These are phyloP conservation scores for Hemithea aestivaria DNA, from an alignment of 2,888 invertebrate genomes.

Conservation along the genomic window DNA sequence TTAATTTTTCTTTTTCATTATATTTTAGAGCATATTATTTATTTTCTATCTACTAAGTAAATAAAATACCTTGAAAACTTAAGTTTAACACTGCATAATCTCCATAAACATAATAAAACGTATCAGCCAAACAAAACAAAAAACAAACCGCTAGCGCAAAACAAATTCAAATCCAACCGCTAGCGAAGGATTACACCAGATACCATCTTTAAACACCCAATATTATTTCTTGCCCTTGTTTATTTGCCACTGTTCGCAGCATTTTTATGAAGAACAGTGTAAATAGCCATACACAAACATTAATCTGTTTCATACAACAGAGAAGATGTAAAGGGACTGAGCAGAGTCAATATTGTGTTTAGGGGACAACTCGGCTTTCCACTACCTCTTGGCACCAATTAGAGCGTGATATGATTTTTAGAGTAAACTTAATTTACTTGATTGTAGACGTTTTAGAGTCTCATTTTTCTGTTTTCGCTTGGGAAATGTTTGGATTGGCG, in stretches of 20 bases:
- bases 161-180: conserved; percentile 28
- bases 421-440: conserved; percentile 69
- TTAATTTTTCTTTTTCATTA: too few species aligned
- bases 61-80: too few species aligned
- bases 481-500: conserved; percentile 10
- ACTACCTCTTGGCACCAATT: conserved; percentile 64
- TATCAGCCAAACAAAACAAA: conserved; percentile 11
- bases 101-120: conserved; percentile 3
- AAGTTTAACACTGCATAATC: too few species aligned
- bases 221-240: conserved; percentile 45
- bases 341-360: conserved; percentile 68
- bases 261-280: conserved; percentile 76
- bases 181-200: conserved; percentile 44
- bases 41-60: too few species aligned
- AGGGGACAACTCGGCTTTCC: conserved; percentile 59
- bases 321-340: conserved; percentile 68
- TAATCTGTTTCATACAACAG: conserved; percentile 76
- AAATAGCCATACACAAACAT: conserved; percentile 74
- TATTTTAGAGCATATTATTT: too few species aligned
- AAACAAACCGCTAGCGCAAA: conserved; percentile 1
- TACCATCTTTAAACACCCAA: conserved; percentile 51
- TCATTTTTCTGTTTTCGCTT: conserved; percentile 15
- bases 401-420: conserved; percentile 75
- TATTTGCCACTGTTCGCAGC: conserved; percentile 62
- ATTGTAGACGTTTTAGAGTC: conserved; percentile 25